A percentile compares a stretch with the other conserved stretches of the same genome.
These are phyloP conservation scores for Scaptomyza caliginosa DNA, from an alignment of 2,888 invertebrate species.

Conservation along the genomic window DNA sequence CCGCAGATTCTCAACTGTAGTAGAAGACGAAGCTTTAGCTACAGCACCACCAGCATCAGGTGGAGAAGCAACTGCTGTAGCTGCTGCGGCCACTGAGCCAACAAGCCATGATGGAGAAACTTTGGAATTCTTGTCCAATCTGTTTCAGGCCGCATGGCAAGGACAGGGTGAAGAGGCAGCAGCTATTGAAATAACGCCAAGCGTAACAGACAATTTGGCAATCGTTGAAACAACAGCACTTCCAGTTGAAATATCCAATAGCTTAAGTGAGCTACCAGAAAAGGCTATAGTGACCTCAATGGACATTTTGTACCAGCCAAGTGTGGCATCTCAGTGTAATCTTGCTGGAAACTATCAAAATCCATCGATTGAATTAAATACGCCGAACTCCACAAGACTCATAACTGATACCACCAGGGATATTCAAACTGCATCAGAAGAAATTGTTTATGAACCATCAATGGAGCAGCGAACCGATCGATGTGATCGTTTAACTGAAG, in stretches of 20 bases:
- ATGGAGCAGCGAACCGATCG: not conserved
- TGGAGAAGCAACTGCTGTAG: not conserved
- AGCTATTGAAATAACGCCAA: not conserved
- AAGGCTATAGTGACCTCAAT: conserved; percentile 29
- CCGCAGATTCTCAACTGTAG: not conserved
- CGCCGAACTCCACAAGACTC: not conserved
- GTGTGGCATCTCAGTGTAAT: not conserved
- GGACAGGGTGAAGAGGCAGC: not conserved
- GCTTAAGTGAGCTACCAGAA: conserved; percentile 13
- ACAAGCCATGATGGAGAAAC: conserved; percentile 22
- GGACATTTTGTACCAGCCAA: conserved; percentile 4
- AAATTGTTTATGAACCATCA: not conserved
- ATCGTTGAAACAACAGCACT: not conserved
- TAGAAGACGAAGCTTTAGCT: not conserved
- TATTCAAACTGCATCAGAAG: not conserved
- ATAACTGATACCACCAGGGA: not conserved
- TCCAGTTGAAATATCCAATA: not conserved
- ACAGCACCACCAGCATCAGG: not conserved
- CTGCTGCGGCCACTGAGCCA: not conserved
- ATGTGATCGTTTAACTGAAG: conserved; percentile 5
- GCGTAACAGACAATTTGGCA: not conserved
- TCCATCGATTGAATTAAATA: not conserved
- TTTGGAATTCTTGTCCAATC: conserved; percentile 28
- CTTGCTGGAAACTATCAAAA: not conserved
- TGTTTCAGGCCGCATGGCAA: conserved; percentile 21